A percentile compares a stretch with the other conserved stretches of the same genome.
Evolutionary conservation across 2,113 vertebrate genomes (phyloP).

Genomic region (Colistium nudipinnis): DNA sequence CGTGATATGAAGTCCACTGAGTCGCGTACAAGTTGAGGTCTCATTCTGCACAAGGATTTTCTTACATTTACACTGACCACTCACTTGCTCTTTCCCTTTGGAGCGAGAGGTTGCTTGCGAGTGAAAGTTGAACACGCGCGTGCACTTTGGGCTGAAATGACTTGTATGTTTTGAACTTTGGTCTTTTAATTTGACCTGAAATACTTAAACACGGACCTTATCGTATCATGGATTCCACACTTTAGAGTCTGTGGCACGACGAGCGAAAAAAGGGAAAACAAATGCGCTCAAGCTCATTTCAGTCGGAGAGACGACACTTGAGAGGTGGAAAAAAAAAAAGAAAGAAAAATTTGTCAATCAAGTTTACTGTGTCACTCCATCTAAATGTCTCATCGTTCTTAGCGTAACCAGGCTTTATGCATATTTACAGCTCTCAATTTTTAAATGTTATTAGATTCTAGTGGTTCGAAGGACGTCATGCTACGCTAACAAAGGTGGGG

Average conservation of each 20-base stretch:
- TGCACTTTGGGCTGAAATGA: conserved; percentile 12
- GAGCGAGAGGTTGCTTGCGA: conserved; percentile 11
- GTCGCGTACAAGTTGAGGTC: conserved; percentile 21
- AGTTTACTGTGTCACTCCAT: conserved; percentile 48
- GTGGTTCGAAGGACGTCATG: conserved; percentile 47
- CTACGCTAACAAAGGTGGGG: conserved; percentile 41
- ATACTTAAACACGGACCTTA: background rate
- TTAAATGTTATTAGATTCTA: conserved; percentile 47
- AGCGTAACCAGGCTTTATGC: conserved; percentile 44
- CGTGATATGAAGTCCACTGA: conserved; percentile 18
- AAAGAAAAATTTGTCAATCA: too few species aligned
- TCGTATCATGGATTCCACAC: conserved; percentile 8
- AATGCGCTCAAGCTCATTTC: conserved; percentile 20
- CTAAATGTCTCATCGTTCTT: conserved; percentile 46
- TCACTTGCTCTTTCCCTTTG: conserved; percentile 7
- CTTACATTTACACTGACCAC: conserved; percentile 19
- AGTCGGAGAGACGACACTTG: conserved; percentile 12
- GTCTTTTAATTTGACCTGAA: background rate
- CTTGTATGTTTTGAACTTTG: conserved; percentile 18
- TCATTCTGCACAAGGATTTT: conserved; percentile 24
- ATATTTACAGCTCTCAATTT: conserved; percentile 45
- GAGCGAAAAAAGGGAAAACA: conserved; percentile 16
- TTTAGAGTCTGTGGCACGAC: background rate
- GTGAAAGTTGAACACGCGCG: conserved; percentile 11
- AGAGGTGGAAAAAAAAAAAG: background rate